Percentiles rank a stretch among this genome's conserved stretches.
Evolutionary conservation across 2,888 invertebrate species (phyloP).

Genomic region (Marronus borbonicus): DNA sequence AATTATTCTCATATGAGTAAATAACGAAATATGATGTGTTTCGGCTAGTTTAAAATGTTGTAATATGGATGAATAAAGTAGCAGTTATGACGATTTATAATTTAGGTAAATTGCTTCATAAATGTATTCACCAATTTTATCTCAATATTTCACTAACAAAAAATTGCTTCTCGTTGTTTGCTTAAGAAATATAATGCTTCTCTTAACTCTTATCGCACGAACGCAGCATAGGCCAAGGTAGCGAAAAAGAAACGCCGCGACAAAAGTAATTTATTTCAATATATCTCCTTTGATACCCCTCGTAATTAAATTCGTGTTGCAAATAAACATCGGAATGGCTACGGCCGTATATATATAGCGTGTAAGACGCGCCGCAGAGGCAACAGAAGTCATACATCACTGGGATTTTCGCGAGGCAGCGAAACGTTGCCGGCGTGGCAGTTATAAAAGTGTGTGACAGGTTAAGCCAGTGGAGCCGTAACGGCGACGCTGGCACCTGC

Average conservation of each 20-base stretch:
- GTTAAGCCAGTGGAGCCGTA: conserved; percentile 58
- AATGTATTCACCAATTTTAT: not conserved
- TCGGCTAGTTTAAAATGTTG: too few species aligned
- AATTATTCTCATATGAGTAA: too few species aligned
- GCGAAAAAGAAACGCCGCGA: not conserved
- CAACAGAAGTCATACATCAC: conserved; percentile 51
- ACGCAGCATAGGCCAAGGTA: not conserved
- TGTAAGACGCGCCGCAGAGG: conserved; percentile 30
- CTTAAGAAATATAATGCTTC: not conserved
- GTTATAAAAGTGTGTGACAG: conserved; percentile 59
- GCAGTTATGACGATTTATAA: too few species aligned
- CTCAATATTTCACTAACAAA: not conserved
- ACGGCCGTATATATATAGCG: conserved; percentile 4
- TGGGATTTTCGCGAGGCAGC: conserved; percentile 45
- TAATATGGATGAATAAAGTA: too few species aligned
- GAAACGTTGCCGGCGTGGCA: conserved; percentile 52
- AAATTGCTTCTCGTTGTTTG: too few species aligned
- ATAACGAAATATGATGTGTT: too few species aligned
- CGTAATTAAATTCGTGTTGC: conserved; percentile 37
- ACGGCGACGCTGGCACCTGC: conserved; percentile 53
- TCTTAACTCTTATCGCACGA: not conserved
- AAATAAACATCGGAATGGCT: conserved; percentile 25
- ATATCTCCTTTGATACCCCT: conserved; percentile 17
- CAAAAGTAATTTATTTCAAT: conserved; percentile 25
- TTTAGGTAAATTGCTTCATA: too few species aligned